Evolutionary conservation across 2,888 invertebrate genomes (phyloP).

Genomic region (Sipunculus nudus): DNA sequence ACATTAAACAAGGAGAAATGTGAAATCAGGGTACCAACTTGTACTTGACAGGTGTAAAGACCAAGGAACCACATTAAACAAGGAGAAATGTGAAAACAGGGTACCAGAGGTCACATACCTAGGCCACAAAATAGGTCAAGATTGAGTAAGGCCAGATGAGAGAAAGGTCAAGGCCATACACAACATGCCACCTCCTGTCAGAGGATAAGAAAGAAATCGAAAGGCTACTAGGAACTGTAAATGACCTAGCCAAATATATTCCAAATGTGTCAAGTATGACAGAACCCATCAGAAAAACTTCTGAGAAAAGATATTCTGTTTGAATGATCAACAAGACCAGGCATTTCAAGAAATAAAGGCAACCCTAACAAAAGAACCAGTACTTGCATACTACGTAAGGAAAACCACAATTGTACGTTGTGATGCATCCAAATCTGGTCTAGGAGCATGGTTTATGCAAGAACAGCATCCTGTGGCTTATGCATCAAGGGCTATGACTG

Average conservation of each 20-base stretch:
- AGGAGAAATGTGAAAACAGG: slow-evolving; percentile 9
- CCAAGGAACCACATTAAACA: too few relatives aligned
- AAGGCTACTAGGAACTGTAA: slow-evolving; percentile 38
- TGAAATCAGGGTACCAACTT: too few relatives aligned
- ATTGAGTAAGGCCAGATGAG: slow-evolving; percentile 29
- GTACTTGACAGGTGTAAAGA: too few relatives aligned
- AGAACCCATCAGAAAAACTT: too few relatives aligned
- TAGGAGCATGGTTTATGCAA: slow-evolving; percentile 39
- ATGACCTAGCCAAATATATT: slow-evolving; percentile 39
- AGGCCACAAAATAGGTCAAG: background rate
- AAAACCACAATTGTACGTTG: slow-evolving; percentile 34
- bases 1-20: too few relatives aligned
- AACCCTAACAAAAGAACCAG: slow-evolving; percentile 24
- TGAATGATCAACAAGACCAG: slow-evolving; percentile 33
- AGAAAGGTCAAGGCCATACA: slow-evolving; percentile 32
- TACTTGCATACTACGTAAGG: slow-evolving; percentile 33
- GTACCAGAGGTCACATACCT: slow-evolving; percentile 7
- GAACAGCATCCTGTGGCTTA: slow-evolving; percentile 34
- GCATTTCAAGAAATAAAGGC: slow-evolving; percentile 24
- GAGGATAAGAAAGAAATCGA: slow-evolving; percentile 35
- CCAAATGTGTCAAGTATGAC: slow-evolving; percentile 38
- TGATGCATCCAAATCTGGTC: slow-evolving; percentile 37
- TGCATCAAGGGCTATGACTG: slow-evolving; percentile 33
- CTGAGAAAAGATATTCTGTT: too few relatives aligned
- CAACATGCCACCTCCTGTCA: slow-evolving; percentile 37